Percentiles rank a stretch among this genome's conserved stretches.
Evolutionary conservation across 2,113 vertebrate species (phyloP).

Genomic region (Daubentonia madagascariensis): DNA sequence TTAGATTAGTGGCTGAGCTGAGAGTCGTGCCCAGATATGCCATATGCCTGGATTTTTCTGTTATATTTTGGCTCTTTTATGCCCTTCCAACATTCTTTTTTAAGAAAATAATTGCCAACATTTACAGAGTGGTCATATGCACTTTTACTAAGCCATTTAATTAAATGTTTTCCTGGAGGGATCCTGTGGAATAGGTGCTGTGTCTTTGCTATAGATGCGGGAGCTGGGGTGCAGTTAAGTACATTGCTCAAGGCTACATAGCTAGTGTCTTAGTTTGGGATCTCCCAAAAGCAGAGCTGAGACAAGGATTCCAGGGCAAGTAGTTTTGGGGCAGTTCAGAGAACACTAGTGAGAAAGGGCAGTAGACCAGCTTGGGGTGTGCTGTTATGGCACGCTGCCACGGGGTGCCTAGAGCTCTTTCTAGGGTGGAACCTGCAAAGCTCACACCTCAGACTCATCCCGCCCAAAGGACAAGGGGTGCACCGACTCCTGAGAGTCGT

Average conservation of each 20-base stretch:
- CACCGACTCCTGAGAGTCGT: fast-evolving
- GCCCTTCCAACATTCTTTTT: fast-evolving
- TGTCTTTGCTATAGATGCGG: fast-evolving
- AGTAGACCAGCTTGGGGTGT: fast-evolving
- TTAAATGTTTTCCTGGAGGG: background rate
- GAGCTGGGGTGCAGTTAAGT: background rate
- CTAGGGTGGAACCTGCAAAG: fast-evolving
- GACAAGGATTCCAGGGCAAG: background rate
- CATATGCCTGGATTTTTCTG: background rate
- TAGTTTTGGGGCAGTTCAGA: background rate
- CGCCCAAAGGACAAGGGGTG: fast-evolving
- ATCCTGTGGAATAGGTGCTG: fast-evolving
- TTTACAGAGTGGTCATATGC: background rate
- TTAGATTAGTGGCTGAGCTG: background rate
- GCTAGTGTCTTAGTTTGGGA: background rate
- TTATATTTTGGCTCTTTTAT: background rate
- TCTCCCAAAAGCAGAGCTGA: background rate
- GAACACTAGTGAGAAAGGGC: background rate
- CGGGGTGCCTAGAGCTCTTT: background rate
- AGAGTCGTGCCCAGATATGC: background rate
- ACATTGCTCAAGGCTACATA: fast-evolving
- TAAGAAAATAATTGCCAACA: fast-evolving
- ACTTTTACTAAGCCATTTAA: too few species aligned
- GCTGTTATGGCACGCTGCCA: fast-evolving
- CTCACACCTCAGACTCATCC: background rate